These are phyloP conservation scores for Drosophila aff. DNA, from an alignment of 1,140 invertebrate species.

Conservation along the genomic window DNA sequence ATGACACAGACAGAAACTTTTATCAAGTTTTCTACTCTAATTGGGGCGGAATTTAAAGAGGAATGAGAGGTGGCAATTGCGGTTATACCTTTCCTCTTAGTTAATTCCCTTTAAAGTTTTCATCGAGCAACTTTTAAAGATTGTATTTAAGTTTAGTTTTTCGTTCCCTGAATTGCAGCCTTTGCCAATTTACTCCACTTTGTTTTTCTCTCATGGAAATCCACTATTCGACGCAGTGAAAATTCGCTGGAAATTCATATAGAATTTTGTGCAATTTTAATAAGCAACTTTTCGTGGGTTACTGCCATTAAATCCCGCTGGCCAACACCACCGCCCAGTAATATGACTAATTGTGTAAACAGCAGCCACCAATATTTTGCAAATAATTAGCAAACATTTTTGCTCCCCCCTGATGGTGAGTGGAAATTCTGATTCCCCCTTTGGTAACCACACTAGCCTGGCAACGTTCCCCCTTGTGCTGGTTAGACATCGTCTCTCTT, in stretches of 20 bases:
- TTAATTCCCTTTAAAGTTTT: background rate
- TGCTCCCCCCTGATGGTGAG: slow-evolving; percentile 16
- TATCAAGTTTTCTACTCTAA: slow-evolving; percentile 47
- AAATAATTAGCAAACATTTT: slow-evolving; percentile 78
- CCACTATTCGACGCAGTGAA: background rate
- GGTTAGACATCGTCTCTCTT: slow-evolving; percentile 26
- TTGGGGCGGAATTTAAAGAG: slow-evolving; percentile 34
- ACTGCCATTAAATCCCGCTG: background rate
- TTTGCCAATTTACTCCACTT: background rate
- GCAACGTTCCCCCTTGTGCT: slow-evolving; percentile 17
- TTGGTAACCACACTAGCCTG: slow-evolving; percentile 59
- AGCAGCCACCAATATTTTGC: slow-evolving; percentile 72
- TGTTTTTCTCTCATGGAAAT: slow-evolving; percentile 4
- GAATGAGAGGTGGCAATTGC: background rate
- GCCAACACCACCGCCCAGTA: background rate
- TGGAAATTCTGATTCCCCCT: slow-evolving; percentile 16
- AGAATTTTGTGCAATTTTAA: slow-evolving; percentile 59
- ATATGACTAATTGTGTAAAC: slow-evolving; percentile 67
- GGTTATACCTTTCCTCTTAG: background rate
- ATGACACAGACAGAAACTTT: slow-evolving; percentile 49
- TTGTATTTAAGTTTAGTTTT: background rate
- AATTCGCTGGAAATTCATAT: slow-evolving; percentile 31
- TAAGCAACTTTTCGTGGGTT: slow-evolving; percentile 56
- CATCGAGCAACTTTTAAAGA: background rate
- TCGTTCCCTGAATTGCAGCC: background rate